Evolutionary conservation across 2,113 vertebrate genomes (phyloP).

Genomic region (Brachirus orientalis): DNA sequence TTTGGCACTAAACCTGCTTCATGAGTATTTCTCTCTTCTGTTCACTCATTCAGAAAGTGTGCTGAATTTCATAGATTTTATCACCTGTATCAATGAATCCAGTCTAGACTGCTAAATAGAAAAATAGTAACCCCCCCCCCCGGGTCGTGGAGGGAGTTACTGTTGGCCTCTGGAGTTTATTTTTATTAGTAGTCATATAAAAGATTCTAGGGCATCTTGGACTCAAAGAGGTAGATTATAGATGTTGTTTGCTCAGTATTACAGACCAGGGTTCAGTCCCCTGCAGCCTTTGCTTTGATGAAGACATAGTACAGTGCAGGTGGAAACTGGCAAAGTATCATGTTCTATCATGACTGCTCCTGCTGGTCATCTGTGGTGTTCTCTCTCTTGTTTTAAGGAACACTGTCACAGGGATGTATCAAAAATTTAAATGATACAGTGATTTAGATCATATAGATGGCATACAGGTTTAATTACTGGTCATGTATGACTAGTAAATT

Average conservation of each 20-base stretch:
- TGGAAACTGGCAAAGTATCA: conserved; percentile 23
- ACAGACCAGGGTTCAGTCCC: conserved; percentile 17
- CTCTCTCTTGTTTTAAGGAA: background rate
- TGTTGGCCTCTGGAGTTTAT: background rate
- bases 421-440: conserved; percentile 4
- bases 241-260: background rate
- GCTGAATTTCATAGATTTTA: no score
- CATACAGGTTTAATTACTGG: background rate
- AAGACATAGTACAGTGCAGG: conserved; percentile 28
- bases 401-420: background rate
- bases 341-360: conserved; percentile 26
- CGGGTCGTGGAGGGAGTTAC: no score
- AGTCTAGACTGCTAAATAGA: no score
- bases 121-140: no score
- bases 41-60: no score
- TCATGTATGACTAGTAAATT: no score
- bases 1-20: no score
- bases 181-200: conserved; percentile 1
- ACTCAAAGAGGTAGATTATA: background rate
- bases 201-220: conserved; percentile 6
- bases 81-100: no score
- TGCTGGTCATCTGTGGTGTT: conserved; percentile 15
- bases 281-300: conserved; percentile 42
- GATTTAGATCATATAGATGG: background rate
- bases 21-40: no score